A percentile compares a stretch with the other conserved stretches of the same genome.
Evolutionary conservation across 2,113 vertebrate genomes (phyloP).

Genomic region (Cynocephalus volans): DNA sequence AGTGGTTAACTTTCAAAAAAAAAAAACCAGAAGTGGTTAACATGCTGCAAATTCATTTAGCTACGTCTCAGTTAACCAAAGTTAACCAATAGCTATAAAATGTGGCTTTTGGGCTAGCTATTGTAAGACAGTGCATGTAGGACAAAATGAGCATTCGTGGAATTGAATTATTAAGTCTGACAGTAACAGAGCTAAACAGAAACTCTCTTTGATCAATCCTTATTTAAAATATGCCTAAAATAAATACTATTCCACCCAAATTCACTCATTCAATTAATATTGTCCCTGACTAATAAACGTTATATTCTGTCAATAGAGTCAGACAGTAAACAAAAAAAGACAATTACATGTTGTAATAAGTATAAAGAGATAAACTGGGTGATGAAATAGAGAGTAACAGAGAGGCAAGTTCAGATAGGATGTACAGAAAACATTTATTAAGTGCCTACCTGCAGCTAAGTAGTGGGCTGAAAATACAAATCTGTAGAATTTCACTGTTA

Average conservation of each 20-base stretch:
- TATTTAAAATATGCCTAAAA: conserved; percentile 52
- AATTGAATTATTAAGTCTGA: background rate
- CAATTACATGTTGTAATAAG: background rate
- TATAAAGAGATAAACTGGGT: background rate
- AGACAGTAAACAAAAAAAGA: background rate
- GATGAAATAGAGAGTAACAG: background rate
- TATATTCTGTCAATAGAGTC: background rate
- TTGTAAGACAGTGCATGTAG: background rate
- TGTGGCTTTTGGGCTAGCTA: background rate
- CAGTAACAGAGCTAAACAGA: background rate
- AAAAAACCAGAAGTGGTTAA: conserved; percentile 16
- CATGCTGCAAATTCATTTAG: background rate
- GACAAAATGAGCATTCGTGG: background rate
- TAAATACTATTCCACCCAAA: background rate
- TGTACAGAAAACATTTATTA: background rate
- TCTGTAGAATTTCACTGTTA: background rate
- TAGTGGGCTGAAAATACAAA: background rate
- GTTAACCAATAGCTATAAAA: background rate
- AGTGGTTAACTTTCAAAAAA: conserved; percentile 30
- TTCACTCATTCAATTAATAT: background rate
- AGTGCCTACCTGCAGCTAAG: background rate
- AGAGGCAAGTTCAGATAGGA: background rate
- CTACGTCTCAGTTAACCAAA: background rate
- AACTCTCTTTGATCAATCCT: background rate
- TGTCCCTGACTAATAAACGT: background rate